Percentiles rank a stretch among this genome's conserved stretches.
Conservation (phyloP, 2,113 vertebrate genomes). For the Cercopithecus mona region DNA sequence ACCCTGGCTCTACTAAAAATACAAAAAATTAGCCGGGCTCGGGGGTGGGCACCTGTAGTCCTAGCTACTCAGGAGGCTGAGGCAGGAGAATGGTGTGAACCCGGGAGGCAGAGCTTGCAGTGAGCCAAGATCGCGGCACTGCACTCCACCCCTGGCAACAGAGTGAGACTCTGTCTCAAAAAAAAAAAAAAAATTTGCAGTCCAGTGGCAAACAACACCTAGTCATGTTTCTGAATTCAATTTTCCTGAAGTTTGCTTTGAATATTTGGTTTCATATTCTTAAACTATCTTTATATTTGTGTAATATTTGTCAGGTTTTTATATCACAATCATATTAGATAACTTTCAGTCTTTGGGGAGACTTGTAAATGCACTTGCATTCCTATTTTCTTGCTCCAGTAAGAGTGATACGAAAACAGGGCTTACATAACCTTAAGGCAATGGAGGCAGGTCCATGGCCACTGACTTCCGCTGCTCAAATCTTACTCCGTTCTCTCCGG, state of each 20-base stretch:
- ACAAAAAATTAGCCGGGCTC: no score
- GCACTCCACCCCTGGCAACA: fast-evolving
- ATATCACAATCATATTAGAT: background rate
- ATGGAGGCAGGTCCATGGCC: background rate
- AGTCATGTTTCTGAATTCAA: background rate
- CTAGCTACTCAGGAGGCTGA: no score
- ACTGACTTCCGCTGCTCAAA: background rate
- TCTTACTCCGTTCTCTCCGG: background rate
- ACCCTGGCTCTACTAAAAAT: no score
- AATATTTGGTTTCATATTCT: background rate
- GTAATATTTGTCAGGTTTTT: background rate
- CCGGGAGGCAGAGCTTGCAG: no score
- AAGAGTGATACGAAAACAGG: background rate
- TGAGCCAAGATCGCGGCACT: no score
- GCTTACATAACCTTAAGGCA: background rate
- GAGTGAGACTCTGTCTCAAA: no score
- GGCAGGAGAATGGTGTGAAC: no score
- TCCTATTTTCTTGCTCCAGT: background rate
- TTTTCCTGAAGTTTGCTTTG: background rate
- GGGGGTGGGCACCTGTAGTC: no score
- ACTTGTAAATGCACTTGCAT: background rate
- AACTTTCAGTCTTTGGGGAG: background rate
- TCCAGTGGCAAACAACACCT: background rate
- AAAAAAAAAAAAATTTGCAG: background rate
- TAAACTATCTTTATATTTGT: background rate